These are phyloP conservation scores for Chrysopa pallens DNA, from an alignment of 1,140 invertebrate genomes.

Conservation along the genomic window DNA sequence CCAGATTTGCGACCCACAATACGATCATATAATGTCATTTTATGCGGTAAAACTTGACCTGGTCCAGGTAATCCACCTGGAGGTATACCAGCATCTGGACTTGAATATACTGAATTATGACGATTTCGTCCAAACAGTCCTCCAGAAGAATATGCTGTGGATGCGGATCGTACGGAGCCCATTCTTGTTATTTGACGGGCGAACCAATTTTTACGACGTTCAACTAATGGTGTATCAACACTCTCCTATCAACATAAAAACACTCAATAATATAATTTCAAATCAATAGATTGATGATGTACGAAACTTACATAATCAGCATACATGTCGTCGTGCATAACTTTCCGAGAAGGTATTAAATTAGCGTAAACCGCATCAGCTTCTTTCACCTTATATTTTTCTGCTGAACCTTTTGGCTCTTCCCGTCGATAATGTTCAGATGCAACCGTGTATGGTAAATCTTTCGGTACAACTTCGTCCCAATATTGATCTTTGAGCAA, in stretches of 20 bases:
- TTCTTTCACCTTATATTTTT: slow-evolving; percentile 67
- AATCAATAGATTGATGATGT: slow-evolving; percentile 2
- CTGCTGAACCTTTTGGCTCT: slow-evolving; percentile 68
- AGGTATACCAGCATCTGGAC: slow-evolving; percentile 46
- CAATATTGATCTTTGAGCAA: slow-evolving; percentile 77
- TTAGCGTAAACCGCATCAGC: slow-evolving; percentile 68
- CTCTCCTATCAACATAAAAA: slow-evolving; percentile 45
- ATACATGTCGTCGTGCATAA: slow-evolving; percentile 58
- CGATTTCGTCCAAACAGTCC: slow-evolving; percentile 52
- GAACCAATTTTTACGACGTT: slow-evolving; percentile 72
- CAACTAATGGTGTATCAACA: slow-evolving; percentile 68
- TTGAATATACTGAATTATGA: slow-evolving; percentile 58
- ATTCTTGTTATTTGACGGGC: slow-evolving; percentile 63
- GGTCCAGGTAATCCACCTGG: slow-evolving; percentile 18
- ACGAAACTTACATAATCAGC: slow-evolving; percentile 58
- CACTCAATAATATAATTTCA: not conserved
- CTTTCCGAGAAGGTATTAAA: slow-evolving; percentile 35
- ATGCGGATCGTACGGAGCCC: slow-evolving; percentile 66
- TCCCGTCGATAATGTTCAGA: slow-evolving; percentile 63
- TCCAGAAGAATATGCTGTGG: slow-evolving; percentile 65
- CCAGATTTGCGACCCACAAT: slow-evolving; percentile 61
- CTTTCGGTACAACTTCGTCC: slow-evolving; percentile 77
- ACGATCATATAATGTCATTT: slow-evolving; percentile 64
- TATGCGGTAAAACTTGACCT: slow-evolving; percentile 20
- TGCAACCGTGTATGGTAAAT: slow-evolving; percentile 69